Evolutionary conservation across 23 tunicate genomes (phyloP).

Genomic region (Styela clava): DNA sequence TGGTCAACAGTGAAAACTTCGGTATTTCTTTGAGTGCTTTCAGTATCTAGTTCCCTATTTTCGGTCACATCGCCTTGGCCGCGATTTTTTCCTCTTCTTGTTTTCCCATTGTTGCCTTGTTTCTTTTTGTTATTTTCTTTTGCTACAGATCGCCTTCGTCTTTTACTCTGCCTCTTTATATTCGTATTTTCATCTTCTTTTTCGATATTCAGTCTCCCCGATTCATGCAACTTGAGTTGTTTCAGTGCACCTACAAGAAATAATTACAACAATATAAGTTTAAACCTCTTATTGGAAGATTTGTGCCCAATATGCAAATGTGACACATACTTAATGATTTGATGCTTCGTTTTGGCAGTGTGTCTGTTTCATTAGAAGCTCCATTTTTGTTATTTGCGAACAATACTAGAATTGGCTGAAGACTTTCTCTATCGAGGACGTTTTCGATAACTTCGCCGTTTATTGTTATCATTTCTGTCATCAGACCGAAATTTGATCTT

Average conservation of each 20-base stretch:
- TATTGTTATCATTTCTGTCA: constrained; percentile 25
- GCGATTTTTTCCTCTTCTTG: not conserved
- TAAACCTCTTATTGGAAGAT: not conserved
- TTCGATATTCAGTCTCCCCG: not conserved
- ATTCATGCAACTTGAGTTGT: not conserved
- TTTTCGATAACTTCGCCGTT: constrained; percentile 28
- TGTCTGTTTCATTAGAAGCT: not conserved
- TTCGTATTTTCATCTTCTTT: not conserved
- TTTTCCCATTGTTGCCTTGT: not conserved
- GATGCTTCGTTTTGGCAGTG: not conserved
- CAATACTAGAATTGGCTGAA: constrained; percentile 47
- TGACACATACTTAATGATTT: not conserved
- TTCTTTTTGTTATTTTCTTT: not conserved
- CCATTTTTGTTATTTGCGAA: constrained; percentile 39
- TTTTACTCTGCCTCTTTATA: not conserved
- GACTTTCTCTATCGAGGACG: constrained; percentile 11
- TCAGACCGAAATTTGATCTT: constrained; percentile 17
- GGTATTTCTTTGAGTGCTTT: not conserved
- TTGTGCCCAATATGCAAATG: not conserved
- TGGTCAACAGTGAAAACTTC: not conserved
- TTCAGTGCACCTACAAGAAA: not conserved
- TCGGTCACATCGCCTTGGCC: not conserved
- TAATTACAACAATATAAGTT: not conserved
- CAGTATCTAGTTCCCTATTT: not conserved
- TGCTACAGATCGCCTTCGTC: not conserved